These are phyloP conservation scores for Aphidoletes aphidimyza DNA, from an alignment of 2,888 invertebrate genomes.

Conservation along the genomic window DNA sequence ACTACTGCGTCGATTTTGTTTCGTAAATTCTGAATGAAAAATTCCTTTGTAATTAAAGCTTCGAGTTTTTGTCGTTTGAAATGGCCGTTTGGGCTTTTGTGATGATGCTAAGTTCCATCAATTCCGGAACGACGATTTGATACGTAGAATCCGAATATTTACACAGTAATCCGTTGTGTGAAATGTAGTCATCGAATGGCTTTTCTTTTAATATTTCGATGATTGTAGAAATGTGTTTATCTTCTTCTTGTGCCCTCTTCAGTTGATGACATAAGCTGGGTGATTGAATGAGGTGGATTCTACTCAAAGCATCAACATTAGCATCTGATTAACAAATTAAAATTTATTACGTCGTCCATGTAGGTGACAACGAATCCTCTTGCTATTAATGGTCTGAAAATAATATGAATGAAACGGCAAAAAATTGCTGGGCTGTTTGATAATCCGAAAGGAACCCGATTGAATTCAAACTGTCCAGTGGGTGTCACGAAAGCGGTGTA, in stretches of 20 bases:
- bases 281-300: too few species aligned
- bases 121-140: not conserved
- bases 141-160: not conserved
- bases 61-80: constrained; percentile 11
- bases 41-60: not conserved
- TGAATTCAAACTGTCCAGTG: constrained; percentile 14
- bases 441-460: too few species aligned
- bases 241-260: not conserved
- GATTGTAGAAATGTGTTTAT: not conserved
- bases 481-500: not conserved
- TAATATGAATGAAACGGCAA: too few species aligned
- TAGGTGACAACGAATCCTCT: too few species aligned
- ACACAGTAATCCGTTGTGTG: not conserved
- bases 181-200: not conserved
- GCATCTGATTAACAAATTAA: too few species aligned
- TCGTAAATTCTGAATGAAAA: not conserved
- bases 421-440: too few species aligned
- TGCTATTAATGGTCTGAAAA: too few species aligned
- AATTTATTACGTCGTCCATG: too few species aligned
- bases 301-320: too few species aligned
- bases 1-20: not conserved
- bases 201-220: not conserved
- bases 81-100: not conserved
- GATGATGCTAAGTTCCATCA: not conserved
- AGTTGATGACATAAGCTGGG: not conserved